These are phyloP conservation scores for Leptobrachium ailaonicum DNA, from an alignment of 2,113 vertebrate genomes.

Conservation along the genomic window DNA sequence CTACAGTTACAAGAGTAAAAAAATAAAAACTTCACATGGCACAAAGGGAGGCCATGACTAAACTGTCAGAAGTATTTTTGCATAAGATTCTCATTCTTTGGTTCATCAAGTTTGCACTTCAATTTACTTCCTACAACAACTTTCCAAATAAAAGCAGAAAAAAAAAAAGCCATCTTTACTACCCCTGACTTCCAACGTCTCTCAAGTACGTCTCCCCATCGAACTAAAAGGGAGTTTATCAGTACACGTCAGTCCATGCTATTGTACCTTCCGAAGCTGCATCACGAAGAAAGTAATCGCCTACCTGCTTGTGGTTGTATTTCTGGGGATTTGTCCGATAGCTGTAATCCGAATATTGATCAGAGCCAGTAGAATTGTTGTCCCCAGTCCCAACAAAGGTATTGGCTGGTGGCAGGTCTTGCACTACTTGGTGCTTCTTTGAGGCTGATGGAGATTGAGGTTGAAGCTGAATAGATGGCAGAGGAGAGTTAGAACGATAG, in stretches of 20 bases:
- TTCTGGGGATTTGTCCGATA: constrained; percentile 98
- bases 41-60: no score
- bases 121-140: constrained; percentile 8
- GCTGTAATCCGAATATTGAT: constrained; percentile 99
- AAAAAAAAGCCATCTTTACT: background rate
- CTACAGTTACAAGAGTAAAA: no score
- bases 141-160: background rate
- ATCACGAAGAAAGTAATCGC: constrained; percentile 84
- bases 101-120: constrained; percentile 23
- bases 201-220: constrained; percentile 5
- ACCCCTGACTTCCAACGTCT: constrained; percentile 17
- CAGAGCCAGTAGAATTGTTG: constrained; percentile 95
- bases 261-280: constrained; percentile 70
- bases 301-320: constrained; percentile 99
- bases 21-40: no score
- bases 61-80: background rate
- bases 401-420: constrained; percentile 96
- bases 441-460: constrained; percentile 96
- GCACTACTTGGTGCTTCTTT: constrained; percentile 98
- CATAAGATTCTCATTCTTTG: constrained; percentile 21
- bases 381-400: constrained; percentile 97
- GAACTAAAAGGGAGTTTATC: constrained; percentile 9
- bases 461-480: constrained; percentile 96
- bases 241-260: constrained; percentile 91
- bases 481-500: constrained; percentile 94